phyloP scores from a whole-genome alignment of 2,888 invertebrate genomes.

The Amiota minor region DNA sequence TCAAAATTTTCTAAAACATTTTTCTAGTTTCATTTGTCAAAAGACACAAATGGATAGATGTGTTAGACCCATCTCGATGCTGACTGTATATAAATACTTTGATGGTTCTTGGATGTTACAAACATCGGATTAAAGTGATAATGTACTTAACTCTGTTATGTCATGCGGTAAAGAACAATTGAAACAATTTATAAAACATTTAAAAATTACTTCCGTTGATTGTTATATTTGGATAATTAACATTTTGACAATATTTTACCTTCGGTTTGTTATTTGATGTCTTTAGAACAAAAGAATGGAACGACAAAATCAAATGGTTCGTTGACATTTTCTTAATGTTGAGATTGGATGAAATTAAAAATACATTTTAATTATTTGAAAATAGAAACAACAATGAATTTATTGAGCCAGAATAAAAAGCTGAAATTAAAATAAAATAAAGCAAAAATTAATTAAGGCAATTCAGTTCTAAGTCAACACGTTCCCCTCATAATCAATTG shows the following conservation, averaged over 20 bases:
- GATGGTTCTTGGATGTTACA: neutral
- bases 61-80: no score
- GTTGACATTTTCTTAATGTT: no score
- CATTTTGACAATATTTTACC: neutral
- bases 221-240: no score
- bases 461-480: neutral
- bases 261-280: slow-evolving; percentile 2
- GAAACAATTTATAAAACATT: no score
- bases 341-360: neutral
- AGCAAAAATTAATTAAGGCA: neutral
- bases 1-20: no score
- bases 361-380: neutral
- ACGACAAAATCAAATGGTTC: no score
- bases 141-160: no score
- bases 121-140: neutral
- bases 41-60: no score
- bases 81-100: no score
- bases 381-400: neutral
- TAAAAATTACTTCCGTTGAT: no score
- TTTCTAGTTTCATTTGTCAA: no score
- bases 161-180: no score
- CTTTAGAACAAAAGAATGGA: neutral
- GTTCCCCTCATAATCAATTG: slow-evolving; percentile 2
- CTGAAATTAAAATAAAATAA: slow-evolving; percentile 6
- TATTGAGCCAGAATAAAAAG: neutral